Percentiles rank a stretch among this genome's conserved stretches.
Conservation (phyloP, 1,140 invertebrate genomes). For the Gryllus bimaculatus region DNA sequence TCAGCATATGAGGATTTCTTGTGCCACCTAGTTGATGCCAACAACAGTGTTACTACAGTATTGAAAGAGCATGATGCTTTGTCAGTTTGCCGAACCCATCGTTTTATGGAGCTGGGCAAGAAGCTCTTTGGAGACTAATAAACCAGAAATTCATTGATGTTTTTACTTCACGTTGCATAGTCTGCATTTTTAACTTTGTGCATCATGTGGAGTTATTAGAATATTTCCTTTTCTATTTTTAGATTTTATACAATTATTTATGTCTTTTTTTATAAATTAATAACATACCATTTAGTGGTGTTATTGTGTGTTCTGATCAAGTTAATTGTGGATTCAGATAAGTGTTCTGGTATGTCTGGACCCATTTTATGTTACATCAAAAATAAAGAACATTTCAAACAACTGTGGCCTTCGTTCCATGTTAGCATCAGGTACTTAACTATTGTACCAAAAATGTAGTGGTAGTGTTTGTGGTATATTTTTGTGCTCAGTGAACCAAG, state of each 20-base stretch:
- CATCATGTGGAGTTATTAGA: not conserved
- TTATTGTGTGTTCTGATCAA: not conserved
- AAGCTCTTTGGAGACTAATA: slow-evolving; percentile 70
- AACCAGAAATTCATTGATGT: not conserved
- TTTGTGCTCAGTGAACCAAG: not conserved
- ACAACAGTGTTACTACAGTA: slow-evolving; percentile 59
- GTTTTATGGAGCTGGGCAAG: slow-evolving; percentile 80
- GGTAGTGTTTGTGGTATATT: not conserved
- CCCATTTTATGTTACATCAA: not conserved
- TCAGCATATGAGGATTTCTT: slow-evolving; percentile 84
- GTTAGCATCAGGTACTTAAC: not conserved
- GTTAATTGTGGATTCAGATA: slow-evolving; percentile 5
- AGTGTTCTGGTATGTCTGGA: not conserved
- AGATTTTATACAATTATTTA: not conserved
- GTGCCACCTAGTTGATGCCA: slow-evolving; percentile 71
- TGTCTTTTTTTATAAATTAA: not conserved
- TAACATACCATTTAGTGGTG: not conserved
- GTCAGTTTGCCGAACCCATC: slow-evolving; percentile 71
- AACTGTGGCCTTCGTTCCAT: not conserved
- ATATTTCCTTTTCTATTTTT: not conserved
- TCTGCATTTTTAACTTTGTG: not conserved
- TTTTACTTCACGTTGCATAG: not conserved
- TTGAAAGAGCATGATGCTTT: slow-evolving; percentile 74
- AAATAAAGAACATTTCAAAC: not conserved
- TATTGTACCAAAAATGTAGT: not conserved